A percentile compares a stretch with the other conserved stretches of the same genome.
Evolutionary conservation across 2,113 vertebrate species (phyloP).

Genomic region (Nothocercus julius): DNA sequence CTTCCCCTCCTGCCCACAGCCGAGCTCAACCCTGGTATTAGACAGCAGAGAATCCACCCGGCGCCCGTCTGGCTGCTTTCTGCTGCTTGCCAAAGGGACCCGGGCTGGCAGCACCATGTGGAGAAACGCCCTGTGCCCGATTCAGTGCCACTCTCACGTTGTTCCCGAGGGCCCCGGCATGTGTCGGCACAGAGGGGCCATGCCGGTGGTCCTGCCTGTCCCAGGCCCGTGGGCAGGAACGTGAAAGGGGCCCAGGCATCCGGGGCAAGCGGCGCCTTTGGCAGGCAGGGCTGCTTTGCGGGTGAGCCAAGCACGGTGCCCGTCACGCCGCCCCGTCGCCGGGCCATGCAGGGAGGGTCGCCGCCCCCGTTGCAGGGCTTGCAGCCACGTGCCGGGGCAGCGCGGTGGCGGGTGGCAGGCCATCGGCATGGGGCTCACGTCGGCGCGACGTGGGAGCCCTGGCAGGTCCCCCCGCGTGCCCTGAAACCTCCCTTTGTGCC

Average conservation of each 20-base stretch:
- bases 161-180: background rate
- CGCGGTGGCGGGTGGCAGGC: background rate
- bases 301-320: background rate
- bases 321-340: background rate
- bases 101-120: background rate
- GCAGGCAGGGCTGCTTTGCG: background rate
- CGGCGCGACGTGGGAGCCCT: constrained; percentile 23
- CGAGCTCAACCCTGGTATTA: background rate
- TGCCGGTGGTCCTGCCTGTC: too few relatives aligned
- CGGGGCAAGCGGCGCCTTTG: fast-evolving
- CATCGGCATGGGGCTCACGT: constrained; percentile 61
- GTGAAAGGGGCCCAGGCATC: fast-evolving
- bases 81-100: background rate
- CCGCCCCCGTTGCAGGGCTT: background rate
- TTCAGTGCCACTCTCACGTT: fast-evolving
- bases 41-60: constrained; percentile 37
- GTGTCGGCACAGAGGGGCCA: background rate
- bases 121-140: background rate
- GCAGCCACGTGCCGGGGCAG: background rate
- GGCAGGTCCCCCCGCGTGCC: background rate
- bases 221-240: too few relatives aligned
- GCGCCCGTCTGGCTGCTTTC: constrained; percentile 12
- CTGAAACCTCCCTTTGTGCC: constrained; percentile 55
- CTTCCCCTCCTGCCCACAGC: background rate
- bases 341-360: background rate